Percentiles rank a stretch among this genome's conserved stretches.
phyloP scores from a whole-genome alignment of 2,797 vertebrate genomes.

The Manis pentadactyla region DNA sequence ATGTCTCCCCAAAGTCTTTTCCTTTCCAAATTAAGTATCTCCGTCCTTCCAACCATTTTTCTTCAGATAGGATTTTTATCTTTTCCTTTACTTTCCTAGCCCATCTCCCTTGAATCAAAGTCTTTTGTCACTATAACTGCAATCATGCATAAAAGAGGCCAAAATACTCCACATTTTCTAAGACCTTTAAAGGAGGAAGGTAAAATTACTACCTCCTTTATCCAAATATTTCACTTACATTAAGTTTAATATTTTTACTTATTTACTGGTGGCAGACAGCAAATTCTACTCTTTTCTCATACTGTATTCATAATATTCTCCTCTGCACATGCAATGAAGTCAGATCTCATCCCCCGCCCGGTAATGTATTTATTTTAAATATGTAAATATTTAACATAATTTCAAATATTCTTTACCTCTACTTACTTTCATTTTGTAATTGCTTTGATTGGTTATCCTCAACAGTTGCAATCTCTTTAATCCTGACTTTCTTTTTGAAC shows the following conservation, averaged over 20 bases:
- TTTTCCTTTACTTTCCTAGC: slow-evolving; percentile 21
- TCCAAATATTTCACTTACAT: background rate
- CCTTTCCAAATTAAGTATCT: slow-evolving; percentile 55
- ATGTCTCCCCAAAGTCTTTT: slow-evolving; percentile 34
- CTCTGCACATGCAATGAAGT: background rate
- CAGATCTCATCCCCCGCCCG: background rate
- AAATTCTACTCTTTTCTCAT: background rate
- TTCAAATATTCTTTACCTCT: background rate
- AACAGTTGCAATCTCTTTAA: background rate
- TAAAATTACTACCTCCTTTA: background rate
- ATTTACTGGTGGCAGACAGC: background rate
- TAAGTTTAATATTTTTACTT: background rate
- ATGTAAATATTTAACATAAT: background rate
- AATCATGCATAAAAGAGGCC: background rate
- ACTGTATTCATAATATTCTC: background rate
- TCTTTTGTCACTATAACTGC: background rate
- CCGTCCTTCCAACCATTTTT: slow-evolving; percentile 46
- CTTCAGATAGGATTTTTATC: slow-evolving; percentile 38
- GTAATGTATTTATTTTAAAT: too few relatives aligned
- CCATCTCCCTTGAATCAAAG: background rate
- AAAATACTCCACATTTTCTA: background rate
- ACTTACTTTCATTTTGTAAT: background rate
- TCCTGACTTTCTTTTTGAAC: background rate
- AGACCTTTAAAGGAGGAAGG: background rate
- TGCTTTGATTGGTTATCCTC: background rate